Percentiles rank a stretch among this genome's conserved stretches.
phyloP scores from a whole-genome alignment of 64 coral and sea anemone species.

The Astreopora myriophthalma region DNA sequence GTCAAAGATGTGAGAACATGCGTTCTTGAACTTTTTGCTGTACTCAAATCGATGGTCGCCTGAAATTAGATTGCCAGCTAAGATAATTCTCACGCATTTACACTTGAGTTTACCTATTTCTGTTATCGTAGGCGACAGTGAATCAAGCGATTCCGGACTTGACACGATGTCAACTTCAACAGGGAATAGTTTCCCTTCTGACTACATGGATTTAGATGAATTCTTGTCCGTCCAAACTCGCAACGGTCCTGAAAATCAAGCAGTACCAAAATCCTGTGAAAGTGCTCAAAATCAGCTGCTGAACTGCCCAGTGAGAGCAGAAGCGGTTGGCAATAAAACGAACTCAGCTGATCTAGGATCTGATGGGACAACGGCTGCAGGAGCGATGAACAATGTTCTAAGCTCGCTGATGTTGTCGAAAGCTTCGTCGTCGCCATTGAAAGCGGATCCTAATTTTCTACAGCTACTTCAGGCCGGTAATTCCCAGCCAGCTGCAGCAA shows the following conservation, averaged over 20 bases:
- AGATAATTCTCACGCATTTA: too few species aligned
- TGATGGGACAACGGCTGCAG: background rate
- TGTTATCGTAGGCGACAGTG: background rate
- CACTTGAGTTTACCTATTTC: too few species aligned
- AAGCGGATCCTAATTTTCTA: background rate
- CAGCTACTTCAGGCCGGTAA: background rate
- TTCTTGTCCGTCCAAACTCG: conserved; percentile 47
- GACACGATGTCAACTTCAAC: conserved; percentile 28
- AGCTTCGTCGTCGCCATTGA: background rate
- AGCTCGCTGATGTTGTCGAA: background rate
- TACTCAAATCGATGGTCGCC: too few species aligned
- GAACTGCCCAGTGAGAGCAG: background rate
- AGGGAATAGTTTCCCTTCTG: conserved; percentile 31
- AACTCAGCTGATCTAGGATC: background rate
- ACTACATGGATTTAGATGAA: conserved; percentile 80
- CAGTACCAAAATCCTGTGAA: background rate
- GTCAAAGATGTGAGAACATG: too few species aligned
- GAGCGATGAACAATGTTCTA: background rate
- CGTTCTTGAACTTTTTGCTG: too few species aligned
- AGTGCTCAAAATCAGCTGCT: background rate
- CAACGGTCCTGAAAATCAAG: background rate
- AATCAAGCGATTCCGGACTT: conserved; percentile 67
- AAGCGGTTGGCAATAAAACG: background rate
- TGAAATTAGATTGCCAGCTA: too few species aligned
- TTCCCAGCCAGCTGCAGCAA: background rate